phyloP scores from a whole-genome alignment of 2,888 invertebrate genomes.

The Pyralis farinalis region DNA sequence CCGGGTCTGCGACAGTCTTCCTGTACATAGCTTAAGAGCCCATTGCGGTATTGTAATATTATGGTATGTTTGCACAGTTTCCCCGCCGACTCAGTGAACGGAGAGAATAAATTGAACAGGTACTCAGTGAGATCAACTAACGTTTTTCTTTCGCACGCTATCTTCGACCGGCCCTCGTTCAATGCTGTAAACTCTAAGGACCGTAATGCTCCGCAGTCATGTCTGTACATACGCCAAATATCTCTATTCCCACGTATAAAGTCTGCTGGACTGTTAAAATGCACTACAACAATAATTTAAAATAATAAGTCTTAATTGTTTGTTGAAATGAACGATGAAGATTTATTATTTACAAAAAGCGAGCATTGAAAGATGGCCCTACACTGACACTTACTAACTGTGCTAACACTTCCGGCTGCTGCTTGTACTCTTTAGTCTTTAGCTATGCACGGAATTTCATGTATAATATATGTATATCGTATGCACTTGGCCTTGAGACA shows the following conservation, averaged over 20 bases:
- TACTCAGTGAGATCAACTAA: slow-evolving; percentile 83
- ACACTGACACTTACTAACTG: slow-evolving; percentile 44
- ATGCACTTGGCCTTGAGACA: too few relatives aligned
- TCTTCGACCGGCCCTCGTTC: slow-evolving; percentile 45
- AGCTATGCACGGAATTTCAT: slow-evolving; percentile 21
- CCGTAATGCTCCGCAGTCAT: too few relatives aligned
- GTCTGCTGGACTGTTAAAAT: too few relatives aligned
- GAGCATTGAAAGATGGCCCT: slow-evolving; percentile 42
- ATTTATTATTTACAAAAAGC: too few relatives aligned
- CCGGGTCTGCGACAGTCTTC: slow-evolving; percentile 46
- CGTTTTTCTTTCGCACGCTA: slow-evolving; percentile 48
- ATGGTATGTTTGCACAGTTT: slow-evolving; percentile 77
- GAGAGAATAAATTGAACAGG: slow-evolving; percentile 80
- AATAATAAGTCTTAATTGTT: too few relatives aligned
- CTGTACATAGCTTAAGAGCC: slow-evolving; percentile 59
- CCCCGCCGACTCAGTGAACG: slow-evolving; percentile 75
- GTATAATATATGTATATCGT: slow-evolving; percentile 4
- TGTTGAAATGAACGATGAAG: too few relatives aligned
- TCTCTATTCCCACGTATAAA: too few relatives aligned
- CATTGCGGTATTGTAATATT: slow-evolving; percentile 34
- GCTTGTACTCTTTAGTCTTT: slow-evolving; percentile 21
- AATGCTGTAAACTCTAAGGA: slow-evolving; percentile 12
- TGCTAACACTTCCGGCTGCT: slow-evolving; percentile 38
- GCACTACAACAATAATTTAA: too few relatives aligned
- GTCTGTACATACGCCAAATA: too few relatives aligned